phyloP scores from a whole-genome alignment of 2,888 invertebrate genomes.

The Cephus sareptanus region DNA sequence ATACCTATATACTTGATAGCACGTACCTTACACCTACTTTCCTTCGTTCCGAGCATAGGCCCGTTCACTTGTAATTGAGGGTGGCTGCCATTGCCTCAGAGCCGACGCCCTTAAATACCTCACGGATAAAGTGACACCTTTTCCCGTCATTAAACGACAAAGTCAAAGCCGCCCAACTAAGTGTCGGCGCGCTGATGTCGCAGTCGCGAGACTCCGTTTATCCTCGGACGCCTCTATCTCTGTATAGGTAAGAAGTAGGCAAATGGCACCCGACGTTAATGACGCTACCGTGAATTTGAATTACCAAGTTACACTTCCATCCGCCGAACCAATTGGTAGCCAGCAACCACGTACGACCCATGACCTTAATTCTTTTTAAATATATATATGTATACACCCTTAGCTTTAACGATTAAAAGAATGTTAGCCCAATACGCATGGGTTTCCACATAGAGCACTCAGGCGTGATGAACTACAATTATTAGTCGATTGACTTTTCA shows the following conservation, averaged over 20 bases:
- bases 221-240: constrained; percentile 12
- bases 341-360: not conserved
- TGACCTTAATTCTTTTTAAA: not conserved
- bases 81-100: too few relatives aligned
- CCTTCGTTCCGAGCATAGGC: not conserved
- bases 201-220: constrained; percentile 38
- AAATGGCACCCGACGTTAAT: constrained; percentile 33
- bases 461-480: not conserved
- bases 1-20: not conserved
- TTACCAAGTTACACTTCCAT: constrained; percentile 12
- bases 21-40: not conserved
- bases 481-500: not conserved
- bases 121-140: constrained; percentile 34
- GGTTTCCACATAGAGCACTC: not conserved
- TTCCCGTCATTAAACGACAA: constrained; percentile 42
- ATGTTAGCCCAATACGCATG: constrained; percentile 8
- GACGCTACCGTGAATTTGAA: constrained; percentile 21
- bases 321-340: not conserved
- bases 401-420: constrained; percentile 16
- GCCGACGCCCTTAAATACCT: constrained; percentile 16
- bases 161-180: constrained; percentile 5
- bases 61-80: not conserved
- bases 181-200: constrained; percentile 11
- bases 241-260: constrained; percentile 29
- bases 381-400: not conserved